These are phyloP conservation scores for Tenualosa ilisha DNA, from an alignment of 2,797 vertebrate genomes.

Conservation along the genomic window DNA sequence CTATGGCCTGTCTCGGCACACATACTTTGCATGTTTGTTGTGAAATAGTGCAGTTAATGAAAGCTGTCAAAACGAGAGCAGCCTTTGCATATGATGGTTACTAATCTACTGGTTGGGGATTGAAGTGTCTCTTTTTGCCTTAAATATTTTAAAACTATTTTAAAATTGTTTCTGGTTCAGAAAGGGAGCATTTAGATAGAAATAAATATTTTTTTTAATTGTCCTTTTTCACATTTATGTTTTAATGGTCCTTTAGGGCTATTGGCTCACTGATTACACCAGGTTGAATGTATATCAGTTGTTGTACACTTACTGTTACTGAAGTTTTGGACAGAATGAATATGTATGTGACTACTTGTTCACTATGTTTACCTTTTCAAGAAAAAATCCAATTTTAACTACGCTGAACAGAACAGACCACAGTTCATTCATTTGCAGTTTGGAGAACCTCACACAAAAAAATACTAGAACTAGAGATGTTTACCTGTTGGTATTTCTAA, in stretches of 20 bases:
- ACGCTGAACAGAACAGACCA: neutral
- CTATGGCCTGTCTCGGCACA: slow-evolving; percentile 28
- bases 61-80: neutral
- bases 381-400: neutral
- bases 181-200: neutral
- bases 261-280: neutral
- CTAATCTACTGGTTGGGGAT: neutral
- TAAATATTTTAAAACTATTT: neutral
- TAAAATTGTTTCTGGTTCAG: neutral
- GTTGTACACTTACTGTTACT: neutral
- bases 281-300: neutral
- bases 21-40: slow-evolving; percentile 46
- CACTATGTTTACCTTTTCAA: neutral
- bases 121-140: neutral
- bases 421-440: neutral
- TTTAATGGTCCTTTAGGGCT: neutral
- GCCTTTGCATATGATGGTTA: neutral
- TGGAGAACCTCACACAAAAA: neutral
- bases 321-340: neutral
- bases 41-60: neutral
- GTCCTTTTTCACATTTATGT: neutral
- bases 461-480: neutral
- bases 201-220: neutral
- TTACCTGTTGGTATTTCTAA: slow-evolving; percentile 1
- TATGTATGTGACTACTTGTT: neutral